Conservation (phyloP, 2,113 vertebrate genomes). For the Melierax canorus region DNA sequence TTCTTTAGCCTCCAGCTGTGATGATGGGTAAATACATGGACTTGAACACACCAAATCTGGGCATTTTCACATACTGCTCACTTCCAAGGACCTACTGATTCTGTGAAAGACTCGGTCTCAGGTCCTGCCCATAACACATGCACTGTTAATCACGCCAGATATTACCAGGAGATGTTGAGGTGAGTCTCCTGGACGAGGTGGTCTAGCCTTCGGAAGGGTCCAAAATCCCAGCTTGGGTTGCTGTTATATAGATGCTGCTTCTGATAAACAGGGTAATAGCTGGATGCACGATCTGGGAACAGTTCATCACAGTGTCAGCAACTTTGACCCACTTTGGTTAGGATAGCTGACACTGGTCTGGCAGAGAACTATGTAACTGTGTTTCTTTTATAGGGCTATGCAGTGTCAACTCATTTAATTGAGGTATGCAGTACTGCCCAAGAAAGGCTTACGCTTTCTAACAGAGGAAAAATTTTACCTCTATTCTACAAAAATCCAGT, state of each 20-base stretch:
- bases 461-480: background rate
- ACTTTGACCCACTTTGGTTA: background rate
- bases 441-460: background rate
- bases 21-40: background rate
- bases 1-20: background rate
- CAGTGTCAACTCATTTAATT: background rate
- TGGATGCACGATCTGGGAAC: constrained; percentile 76
- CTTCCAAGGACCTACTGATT: background rate
- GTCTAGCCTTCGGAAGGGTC: constrained; percentile 82
- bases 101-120: background rate
- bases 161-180: constrained; percentile 83
- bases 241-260: constrained; percentile 90
- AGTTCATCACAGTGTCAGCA: background rate
- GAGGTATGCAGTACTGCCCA: background rate
- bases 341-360: background rate
- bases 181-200: constrained; percentile 83
- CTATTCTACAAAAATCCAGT: background rate
- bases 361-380: background rate
- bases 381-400: background rate
- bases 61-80: fast-evolving
- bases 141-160: background rate
- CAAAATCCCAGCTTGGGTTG: constrained; percentile 90
- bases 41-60: background rate
- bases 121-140: background rate
- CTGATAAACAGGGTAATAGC: constrained; percentile 91